These are phyloP conservation scores for Andrena hattorfiana DNA, from an alignment of 2,888 invertebrate species.

Conservation along the genomic window DNA sequence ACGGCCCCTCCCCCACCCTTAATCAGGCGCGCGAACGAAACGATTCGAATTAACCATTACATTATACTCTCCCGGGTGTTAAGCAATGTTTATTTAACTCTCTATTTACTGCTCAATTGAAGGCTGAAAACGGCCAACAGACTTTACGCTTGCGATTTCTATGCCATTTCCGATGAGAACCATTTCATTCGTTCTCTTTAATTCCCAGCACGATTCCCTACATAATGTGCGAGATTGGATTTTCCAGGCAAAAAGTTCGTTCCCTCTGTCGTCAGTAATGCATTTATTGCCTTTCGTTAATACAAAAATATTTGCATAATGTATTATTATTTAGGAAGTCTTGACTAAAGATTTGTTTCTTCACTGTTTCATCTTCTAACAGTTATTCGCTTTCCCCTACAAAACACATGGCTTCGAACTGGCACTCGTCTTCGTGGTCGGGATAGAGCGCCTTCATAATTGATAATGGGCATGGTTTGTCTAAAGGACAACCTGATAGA, in stretches of 20 bases:
- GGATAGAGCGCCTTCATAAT: conserved; percentile 87
- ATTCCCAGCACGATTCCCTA: background rate
- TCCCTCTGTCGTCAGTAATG: background rate
- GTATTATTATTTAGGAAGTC: background rate
- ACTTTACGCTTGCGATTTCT: background rate
- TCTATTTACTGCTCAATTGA: conserved; percentile 17
- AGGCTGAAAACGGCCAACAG: background rate
- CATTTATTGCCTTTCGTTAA: background rate
- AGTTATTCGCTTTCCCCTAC: background rate
- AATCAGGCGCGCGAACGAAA: conserved; percentile 38
- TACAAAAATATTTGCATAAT: background rate
- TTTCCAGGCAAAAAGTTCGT: background rate
- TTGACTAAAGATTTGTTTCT: background rate
- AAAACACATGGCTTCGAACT: conserved; percentile 89
- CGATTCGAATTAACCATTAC: conserved; percentile 53
- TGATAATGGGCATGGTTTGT: conserved; percentile 88
- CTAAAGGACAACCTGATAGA: conserved; percentile 89
- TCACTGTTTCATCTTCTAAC: background rate
- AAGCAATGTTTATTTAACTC: conserved; percentile 21
- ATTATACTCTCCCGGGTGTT: conserved; percentile 39
- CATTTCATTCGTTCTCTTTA: background rate
- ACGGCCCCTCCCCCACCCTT: conserved; percentile 19
- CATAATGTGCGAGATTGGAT: background rate
- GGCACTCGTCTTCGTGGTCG: conserved; percentile 88
- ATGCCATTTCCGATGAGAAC: background rate